These are phyloP conservation scores for Coecobrya sp. DNA, from an alignment of 2,888 invertebrate species.

Conservation along the genomic window DNA sequence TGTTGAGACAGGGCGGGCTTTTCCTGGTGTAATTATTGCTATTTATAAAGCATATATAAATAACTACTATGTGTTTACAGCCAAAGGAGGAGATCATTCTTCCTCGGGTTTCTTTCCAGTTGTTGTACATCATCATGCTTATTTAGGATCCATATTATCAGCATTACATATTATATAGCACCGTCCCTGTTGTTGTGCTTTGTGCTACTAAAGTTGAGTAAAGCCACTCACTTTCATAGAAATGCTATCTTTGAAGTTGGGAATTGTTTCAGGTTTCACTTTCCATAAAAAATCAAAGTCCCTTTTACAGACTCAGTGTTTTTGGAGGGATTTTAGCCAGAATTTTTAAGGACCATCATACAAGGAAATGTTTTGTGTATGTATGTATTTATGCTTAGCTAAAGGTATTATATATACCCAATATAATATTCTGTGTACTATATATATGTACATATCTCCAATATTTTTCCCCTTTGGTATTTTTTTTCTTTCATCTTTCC, in stretches of 20 bases:
- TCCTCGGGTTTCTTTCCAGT: neutral
- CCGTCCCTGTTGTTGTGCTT: neutral
- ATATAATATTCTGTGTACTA: neutral
- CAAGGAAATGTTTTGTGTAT: neutral
- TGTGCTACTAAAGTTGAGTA: neutral
- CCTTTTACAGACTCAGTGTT: slow-evolving; percentile 22
- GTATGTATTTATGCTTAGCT: neutral
- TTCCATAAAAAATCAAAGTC: slow-evolving; percentile 62
- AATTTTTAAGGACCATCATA: neutral
- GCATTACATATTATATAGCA: neutral
- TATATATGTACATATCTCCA: slow-evolving; percentile 20
- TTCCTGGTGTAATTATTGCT: slow-evolving; percentile 61
- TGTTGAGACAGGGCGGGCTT: slow-evolving; percentile 54
- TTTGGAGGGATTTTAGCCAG: slow-evolving; percentile 69
- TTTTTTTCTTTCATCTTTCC: slow-evolving; percentile 37
- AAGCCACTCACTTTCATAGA: neutral
- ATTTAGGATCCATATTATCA: neutral
- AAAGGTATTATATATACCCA: neutral
- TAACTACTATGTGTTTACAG: slow-evolving; percentile 14
- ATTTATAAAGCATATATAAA: slow-evolving; percentile 59
- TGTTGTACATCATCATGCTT: neutral
- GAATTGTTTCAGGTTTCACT: slow-evolving; percentile 68
- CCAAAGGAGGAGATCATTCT: neutral
- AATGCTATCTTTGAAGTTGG: slow-evolving; percentile 36
- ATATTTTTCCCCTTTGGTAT: slow-evolving; percentile 41